Percentiles rank a stretch among this genome's conserved stretches.
Conservation (phyloP, 2,797 vertebrate genomes). For the Falco peregrinus region DNA sequence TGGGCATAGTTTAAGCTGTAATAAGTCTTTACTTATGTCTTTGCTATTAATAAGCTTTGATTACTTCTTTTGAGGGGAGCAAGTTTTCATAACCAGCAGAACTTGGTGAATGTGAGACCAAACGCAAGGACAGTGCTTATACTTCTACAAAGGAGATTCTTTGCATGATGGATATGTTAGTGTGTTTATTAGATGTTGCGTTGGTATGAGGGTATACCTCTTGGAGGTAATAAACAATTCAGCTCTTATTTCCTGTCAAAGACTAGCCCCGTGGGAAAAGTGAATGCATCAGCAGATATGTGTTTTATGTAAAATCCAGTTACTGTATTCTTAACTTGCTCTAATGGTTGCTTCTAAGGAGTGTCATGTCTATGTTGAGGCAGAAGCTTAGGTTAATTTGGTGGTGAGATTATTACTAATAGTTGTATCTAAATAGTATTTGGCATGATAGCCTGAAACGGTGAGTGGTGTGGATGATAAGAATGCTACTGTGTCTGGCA, state of each 20-base stretch:
- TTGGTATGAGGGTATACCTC: neutral
- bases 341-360: neutral
- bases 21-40: neutral
- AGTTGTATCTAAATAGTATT: neutral
- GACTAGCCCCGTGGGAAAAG: neutral
- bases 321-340: neutral
- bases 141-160: neutral
- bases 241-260: neutral
- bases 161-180: neutral
- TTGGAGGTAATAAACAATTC: neutral
- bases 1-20: neutral
- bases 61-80: neutral
- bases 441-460: neutral
- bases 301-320: neutral
- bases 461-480: neutral
- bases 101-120: neutral
- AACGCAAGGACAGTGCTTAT: neutral
- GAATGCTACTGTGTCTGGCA: neutral
- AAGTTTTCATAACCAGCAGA: neutral
- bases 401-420: neutral
- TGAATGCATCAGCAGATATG: neutral
- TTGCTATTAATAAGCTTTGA: neutral
- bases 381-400: neutral
- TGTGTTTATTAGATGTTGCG: neutral
- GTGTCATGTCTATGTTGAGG: neutral